A percentile compares a stretch with the other conserved stretches of the same genome.
Conservation (phyloP, 2,113 vertebrate species). For the Silurus asotus region DNA sequence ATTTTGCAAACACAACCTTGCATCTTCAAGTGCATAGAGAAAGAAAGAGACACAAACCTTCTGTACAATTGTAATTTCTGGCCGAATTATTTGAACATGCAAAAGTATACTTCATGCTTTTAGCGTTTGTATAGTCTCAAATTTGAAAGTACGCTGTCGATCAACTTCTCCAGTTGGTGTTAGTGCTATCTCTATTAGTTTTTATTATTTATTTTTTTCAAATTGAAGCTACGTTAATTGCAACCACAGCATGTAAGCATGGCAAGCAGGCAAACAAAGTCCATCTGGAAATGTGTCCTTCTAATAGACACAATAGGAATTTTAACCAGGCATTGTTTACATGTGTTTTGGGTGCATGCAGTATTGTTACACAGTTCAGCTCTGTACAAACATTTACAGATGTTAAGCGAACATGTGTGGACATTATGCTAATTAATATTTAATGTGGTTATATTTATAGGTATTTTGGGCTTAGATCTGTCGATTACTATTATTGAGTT, state of each 20-base stretch:
- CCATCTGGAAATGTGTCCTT: constrained; percentile 26
- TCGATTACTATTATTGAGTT: no score
- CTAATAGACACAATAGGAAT: neutral
- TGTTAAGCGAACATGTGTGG: neutral
- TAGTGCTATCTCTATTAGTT: neutral
- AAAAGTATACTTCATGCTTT: neutral
- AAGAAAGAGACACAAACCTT: neutral
- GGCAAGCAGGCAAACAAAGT: constrained; percentile 5
- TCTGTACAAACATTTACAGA: neutral
- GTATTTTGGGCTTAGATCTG: neutral
- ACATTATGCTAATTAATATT: neutral
- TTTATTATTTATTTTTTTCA: neutral
- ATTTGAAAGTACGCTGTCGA: neutral
- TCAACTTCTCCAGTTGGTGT: neutral
- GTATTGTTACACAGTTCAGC: neutral
- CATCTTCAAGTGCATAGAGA: no score
- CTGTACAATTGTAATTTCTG: no score
- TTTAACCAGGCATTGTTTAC: neutral
- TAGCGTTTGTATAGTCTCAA: neutral
- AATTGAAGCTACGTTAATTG: neutral
- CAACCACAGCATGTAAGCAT: neutral
- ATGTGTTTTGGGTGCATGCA: constrained; percentile 18
- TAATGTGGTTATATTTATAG: no score
- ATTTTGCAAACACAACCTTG: neutral
- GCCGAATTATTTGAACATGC: no score